A percentile compares a stretch with the other conserved stretches of the same genome.
These are phyloP conservation scores for Phasia obesa DNA, from an alignment of 2,888 invertebrate genomes.

Conservation along the genomic window DNA sequence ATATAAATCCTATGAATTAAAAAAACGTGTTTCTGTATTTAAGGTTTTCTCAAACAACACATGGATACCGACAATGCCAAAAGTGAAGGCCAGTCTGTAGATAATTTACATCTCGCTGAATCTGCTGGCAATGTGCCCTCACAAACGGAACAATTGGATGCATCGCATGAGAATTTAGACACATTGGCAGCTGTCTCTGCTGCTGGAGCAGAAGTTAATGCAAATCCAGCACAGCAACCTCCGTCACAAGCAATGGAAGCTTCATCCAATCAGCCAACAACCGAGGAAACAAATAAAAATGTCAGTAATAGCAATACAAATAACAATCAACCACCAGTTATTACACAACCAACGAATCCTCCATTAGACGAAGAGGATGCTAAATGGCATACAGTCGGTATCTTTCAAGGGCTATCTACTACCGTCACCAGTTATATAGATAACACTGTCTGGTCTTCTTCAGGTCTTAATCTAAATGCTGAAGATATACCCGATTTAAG, in stretches of 20 bases:
- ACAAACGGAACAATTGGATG: slow-evolving; percentile 45
- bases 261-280: background rate
- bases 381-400: slow-evolving; percentile 75
- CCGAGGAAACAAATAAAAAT: slow-evolving; percentile 25
- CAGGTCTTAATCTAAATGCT: slow-evolving; percentile 60
- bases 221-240: slow-evolving; percentile 17
- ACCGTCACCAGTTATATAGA: slow-evolving; percentile 73
- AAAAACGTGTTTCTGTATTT: background rate
- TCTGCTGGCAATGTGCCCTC: slow-evolving; percentile 5
- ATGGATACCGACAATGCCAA: slow-evolving; percentile 44
- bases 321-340: slow-evolving; percentile 18
- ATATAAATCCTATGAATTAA: background rate
- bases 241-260: slow-evolving; percentile 16
- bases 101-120: background rate
- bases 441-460: slow-evolving; percentile 71
- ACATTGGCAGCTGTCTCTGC: slow-evolving; percentile 64
- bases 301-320: slow-evolving; percentile 21
- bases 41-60: slow-evolving; percentile 13
- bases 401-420: slow-evolving; percentile 70
- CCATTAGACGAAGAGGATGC: slow-evolving; percentile 72
- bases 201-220: slow-evolving; percentile 56
- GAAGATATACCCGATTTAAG: slow-evolving; percentile 72
- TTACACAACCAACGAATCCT: slow-evolving; percentile 8
- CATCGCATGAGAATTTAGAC: slow-evolving; percentile 60
- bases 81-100: slow-evolving; percentile 16